Conservation (phyloP, 1,140 invertebrate species). For the Listronotus oregonensis region DNA sequence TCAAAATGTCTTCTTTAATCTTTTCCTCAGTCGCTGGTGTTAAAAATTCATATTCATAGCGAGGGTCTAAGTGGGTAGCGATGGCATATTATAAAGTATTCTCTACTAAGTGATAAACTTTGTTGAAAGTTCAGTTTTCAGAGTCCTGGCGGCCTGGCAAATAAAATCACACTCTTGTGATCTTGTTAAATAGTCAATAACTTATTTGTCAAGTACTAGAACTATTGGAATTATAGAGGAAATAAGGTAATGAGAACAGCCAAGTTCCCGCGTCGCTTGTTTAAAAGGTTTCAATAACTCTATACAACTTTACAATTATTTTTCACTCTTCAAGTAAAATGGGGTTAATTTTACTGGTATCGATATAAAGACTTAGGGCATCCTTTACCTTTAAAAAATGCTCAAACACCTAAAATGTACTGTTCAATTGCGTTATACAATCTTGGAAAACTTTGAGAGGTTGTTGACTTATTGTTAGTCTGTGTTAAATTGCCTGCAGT, state of each 20-base stretch:
- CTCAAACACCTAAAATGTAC: conserved; percentile 49
- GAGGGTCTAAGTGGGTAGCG: conserved; percentile 46
- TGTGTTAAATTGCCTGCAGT: conserved; percentile 43
- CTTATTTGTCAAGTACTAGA: conserved; percentile 25
- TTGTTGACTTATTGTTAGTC: conserved; percentile 47
- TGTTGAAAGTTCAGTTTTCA: too few species aligned
- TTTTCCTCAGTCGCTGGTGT: conserved; percentile 41
- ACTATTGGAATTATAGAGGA: conserved; percentile 30
- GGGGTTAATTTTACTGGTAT: too few species aligned
- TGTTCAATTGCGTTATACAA: conserved; percentile 53
- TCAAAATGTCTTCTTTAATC: conserved; percentile 42
- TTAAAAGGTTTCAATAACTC: conserved; percentile 43
- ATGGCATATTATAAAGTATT: conserved; percentile 41
- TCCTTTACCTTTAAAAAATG: conserved; percentile 46
- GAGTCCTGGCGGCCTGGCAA: not conserved
- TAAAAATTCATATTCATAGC: conserved; percentile 47
- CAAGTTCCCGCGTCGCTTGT: conserved; percentile 40
- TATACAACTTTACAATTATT: conserved; percentile 42
- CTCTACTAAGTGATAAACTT: conserved; percentile 39
- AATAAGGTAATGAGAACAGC: conserved; percentile 33
- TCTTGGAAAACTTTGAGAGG: conserved; percentile 50
- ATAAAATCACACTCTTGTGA: conserved; percentile 25
- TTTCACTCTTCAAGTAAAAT: conserved; percentile 40
- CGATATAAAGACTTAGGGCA: conserved; percentile 40
- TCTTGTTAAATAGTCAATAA: conserved; percentile 30